Percentiles rank a stretch among this genome's conserved stretches.
These are phyloP conservation scores for Hemiprocne comata DNA, from an alignment of 2,113 vertebrate genomes.

Conservation along the genomic window DNA sequence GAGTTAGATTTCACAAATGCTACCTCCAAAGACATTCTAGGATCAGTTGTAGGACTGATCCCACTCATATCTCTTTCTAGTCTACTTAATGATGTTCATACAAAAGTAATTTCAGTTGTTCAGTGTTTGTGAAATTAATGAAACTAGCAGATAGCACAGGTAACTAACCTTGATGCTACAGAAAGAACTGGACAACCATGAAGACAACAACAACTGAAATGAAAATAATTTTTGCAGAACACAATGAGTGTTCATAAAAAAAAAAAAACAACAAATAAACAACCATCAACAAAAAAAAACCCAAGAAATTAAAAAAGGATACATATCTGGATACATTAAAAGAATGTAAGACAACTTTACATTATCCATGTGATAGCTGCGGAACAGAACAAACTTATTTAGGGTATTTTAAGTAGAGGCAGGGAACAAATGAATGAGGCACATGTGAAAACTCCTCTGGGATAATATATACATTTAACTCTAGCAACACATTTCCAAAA, in stretches of 20 bases:
- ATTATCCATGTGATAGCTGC: no score
- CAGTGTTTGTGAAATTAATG: background rate
- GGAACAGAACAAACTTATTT: background rate
- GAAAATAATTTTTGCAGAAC: background rate
- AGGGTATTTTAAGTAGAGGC: background rate
- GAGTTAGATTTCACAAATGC: background rate
- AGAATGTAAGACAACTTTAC: background rate
- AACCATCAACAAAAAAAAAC: no score
- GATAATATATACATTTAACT: background rate
- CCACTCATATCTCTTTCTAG: background rate
- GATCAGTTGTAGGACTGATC: background rate
- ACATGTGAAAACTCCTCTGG: background rate
- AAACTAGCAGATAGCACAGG: background rate
- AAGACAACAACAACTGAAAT: background rate
- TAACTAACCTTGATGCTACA: background rate
- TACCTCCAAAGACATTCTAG: background rate
- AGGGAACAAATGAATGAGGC: background rate
- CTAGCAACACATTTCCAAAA: background rate
- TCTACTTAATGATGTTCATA: background rate
- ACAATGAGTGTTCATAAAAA: background rate
- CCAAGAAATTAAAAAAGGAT: background rate
- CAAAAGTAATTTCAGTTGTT: background rate
- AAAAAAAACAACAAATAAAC: no score
- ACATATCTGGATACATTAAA: background rate
- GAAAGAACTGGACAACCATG: background rate